Evolutionary conservation across 2,113 vertebrate genomes (phyloP), one percentile per base, ranked within the genome.

Genomic region (Paraplagusia blochii): DNA sequence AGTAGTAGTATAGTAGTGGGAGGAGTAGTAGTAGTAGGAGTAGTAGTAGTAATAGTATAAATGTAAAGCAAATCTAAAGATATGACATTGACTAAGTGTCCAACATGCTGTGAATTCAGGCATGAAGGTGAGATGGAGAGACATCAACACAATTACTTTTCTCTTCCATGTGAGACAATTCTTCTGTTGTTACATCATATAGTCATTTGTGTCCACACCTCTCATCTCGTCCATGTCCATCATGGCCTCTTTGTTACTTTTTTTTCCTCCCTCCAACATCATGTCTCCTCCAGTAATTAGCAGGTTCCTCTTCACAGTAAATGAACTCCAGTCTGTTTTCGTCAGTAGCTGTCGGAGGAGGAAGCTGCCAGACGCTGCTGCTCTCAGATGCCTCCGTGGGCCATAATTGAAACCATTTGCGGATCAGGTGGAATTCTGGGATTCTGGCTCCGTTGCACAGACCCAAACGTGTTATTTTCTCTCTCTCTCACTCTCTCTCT

Each of bases 381-480:
- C 65, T 87, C 88, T 90, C 72, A 66, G 69, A 90, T 88, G 88
- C 83, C 84, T 81, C 83, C 88, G 74, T 54, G 62, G 65, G 85
- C 83, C 87, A 83, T 93, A 95, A 96, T 94, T 94, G 91, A 91
- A 95, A 94, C 93, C 93, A 94, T 92, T 93, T 95, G 94, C 92
- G 91, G 81, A 84, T 91, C 88, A 90, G 88, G 90, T 89, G 90
- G 93, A 93, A 93, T 93, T 93, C 92, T 93, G 92, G 92, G 90
- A 88, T 90, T 88, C 87, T 93, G 92, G 93, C 88, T 11, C 59
- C 72, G 44, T 77, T 88, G 92, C 93, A 93, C 87, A 91, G 90
- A 91, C 89, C 65, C 34, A 67, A 93, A 91, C 87, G 83, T 74
- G 72, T 91, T 88, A 67, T 87, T 85, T 88, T 88, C 73, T 80